Conservation (phyloP, 2,797 vertebrate species). For the Borostomias antarcticus region DNA sequence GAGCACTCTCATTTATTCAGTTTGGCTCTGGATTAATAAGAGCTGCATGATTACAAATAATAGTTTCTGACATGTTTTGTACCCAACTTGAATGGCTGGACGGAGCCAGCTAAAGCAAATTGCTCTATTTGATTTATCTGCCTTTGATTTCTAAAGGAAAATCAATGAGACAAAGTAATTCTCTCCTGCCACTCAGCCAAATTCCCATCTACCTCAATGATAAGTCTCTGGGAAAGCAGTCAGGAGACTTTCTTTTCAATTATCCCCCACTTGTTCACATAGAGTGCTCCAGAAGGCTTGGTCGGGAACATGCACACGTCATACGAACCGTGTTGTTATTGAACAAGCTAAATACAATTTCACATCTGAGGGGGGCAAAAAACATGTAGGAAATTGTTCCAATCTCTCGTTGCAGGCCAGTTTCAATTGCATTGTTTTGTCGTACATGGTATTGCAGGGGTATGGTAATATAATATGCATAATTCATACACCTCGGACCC, state of each 20-base stretch:
- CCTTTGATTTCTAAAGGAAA: conserved; percentile 87
- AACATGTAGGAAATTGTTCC: conserved; percentile 92
- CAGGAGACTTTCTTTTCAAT: conserved; percentile 90
- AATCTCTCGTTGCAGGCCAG: conserved; percentile 85
- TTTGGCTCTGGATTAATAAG: conserved; percentile 75
- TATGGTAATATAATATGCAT: conserved; percentile 90
- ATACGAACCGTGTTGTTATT: conserved; percentile 80
- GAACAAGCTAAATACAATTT: conserved; percentile 91
- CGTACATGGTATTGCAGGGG: conserved; percentile 76
- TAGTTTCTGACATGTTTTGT: conserved; percentile 87
- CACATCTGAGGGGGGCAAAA: conserved; percentile 90
- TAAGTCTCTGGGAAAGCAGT: conserved; percentile 83
- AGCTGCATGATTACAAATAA: conserved; percentile 84
- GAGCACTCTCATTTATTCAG: conserved; percentile 67
- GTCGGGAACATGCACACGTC: conserved; percentile 79
- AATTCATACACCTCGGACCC: conserved; percentile 87
- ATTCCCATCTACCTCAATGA: conserved; percentile 83
- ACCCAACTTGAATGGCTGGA: conserved; percentile 71
- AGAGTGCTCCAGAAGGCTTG: conserved; percentile 77
- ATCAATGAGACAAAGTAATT: conserved; percentile 95
- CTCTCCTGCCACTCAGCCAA: conserved; percentile 81
- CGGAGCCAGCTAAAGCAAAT: conserved; percentile 80
- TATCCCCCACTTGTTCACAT: conserved; percentile 93
- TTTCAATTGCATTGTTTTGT: conserved; percentile 83
- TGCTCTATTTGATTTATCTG: conserved; percentile 88